Conservation (phyloP, 2,113 vertebrate genomes). For the Arizona elegans region DNA sequence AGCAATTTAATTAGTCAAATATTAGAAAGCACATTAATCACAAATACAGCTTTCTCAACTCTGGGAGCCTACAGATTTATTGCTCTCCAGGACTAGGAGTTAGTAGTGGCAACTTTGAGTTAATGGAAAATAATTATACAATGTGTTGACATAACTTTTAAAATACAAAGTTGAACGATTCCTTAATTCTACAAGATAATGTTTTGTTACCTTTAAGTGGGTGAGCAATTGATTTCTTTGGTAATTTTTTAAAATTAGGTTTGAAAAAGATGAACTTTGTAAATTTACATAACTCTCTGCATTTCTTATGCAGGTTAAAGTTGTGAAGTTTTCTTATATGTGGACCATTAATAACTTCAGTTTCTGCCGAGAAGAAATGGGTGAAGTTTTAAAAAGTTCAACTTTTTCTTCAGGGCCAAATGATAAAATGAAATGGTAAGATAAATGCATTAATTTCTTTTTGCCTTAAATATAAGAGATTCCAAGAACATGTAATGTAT, state of each 20-base stretch:
- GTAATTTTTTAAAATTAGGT: neutral
- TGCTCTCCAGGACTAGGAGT: neutral
- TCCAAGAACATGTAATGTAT: neutral
- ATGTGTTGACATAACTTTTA: neutral
- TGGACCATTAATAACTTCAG: conserved; percentile 90
- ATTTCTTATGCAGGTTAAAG: conserved; percentile 78
- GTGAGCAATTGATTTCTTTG: conserved; percentile 14
- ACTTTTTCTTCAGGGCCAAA: conserved; percentile 84
- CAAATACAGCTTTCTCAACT: neutral
- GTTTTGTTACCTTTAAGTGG: neutral
- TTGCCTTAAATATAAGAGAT: neutral
- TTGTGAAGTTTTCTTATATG: conserved; percentile 87
- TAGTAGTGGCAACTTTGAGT: neutral
- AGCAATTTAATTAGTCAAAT: neutral
- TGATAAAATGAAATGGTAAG: conserved; percentile 89
- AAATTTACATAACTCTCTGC: conserved; percentile 38
- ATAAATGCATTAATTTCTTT: conserved; percentile 22
- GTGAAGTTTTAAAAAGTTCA: conserved; percentile 86
- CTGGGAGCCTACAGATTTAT: neutral
- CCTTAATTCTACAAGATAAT: neutral
- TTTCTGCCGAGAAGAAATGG: conserved; percentile 86
- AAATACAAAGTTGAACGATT: neutral
- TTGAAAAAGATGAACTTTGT: neutral
- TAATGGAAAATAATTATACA: neutral
- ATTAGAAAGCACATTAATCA: conserved; percentile 9